These are phyloP conservation scores for Neofelis nebulosa DNA, from an alignment of 2,113 vertebrate species.

Conservation along the genomic window DNA sequence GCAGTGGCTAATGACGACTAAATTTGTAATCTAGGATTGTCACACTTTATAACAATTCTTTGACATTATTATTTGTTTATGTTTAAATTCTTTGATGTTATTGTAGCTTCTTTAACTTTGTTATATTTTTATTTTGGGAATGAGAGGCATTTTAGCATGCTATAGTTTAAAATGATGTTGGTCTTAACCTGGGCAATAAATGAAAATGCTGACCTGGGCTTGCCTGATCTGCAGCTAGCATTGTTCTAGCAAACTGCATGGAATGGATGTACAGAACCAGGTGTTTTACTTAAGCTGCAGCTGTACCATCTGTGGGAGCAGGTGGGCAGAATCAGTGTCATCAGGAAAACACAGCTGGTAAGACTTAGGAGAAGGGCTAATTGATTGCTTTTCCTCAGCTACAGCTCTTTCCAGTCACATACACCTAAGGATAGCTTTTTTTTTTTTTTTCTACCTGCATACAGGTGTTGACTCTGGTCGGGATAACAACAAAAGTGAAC, in stretches of 20 bases:
- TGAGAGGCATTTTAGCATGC: conserved; percentile 35
- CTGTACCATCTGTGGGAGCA: conserved; percentile 82
- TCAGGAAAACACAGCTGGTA: conserved; percentile 83
- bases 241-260: neutral
- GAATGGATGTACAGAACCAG: conserved; percentile 66
- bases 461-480: neutral
- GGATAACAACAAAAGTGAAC: conserved; percentile 18
- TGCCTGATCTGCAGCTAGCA: neutral
- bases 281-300: conserved; percentile 80
- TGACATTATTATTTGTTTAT: neutral
- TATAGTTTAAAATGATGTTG: neutral
- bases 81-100: neutral
- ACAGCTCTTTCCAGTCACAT: neutral
- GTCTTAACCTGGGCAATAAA: neutral
- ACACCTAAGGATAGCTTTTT: neutral
- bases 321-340: conserved; percentile 67
- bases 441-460: neutral
- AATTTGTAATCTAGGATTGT: neutral
- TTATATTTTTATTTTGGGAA: conserved; percentile 40
- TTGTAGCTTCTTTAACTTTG: conserved; percentile 26
- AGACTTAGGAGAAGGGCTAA: conserved; percentile 69
- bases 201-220: neutral
- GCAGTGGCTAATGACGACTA: conserved; percentile 21
- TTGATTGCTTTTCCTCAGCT: conserved; percentile 71
- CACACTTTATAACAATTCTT: neutral